Evolutionary conservation across 1,140 invertebrate genomes (phyloP), one percentile per base, ranked within the genome.

Genomic region (Ostrea denselamellosa): DNA sequence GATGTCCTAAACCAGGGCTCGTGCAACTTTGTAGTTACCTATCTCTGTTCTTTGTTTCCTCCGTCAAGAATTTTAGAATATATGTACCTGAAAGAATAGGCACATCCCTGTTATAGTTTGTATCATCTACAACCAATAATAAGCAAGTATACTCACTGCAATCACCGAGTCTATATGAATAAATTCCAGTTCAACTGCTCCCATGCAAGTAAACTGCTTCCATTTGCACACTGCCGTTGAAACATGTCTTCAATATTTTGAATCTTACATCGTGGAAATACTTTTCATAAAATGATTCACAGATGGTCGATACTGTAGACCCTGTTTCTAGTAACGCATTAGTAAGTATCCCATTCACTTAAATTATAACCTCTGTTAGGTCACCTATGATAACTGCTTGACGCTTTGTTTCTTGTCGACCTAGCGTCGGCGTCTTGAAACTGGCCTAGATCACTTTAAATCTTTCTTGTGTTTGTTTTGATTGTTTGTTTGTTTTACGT

Each of bases 251-350:
- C 62, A 7, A 89, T 22, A 3, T 56, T 84, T 19, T 82, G 65
- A n/a, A 88, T 44, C 4, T 65, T n/a, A 86, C 54, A 52, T 86
- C 25, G 34, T 77, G 53, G 3, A 88, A 65, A 81, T 88, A 22
- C 22, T 85, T 19, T 8, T 89, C 8, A 77, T 89, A 89, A 86
- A 86, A 89, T 17, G 65, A 51, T n/a, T 90, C 1, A 14, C 68
- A 56, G 2, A 90, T 85, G 8, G 86, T 84, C 17, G 85, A 87
- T 22, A 90, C 88, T 56, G 84, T 87, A 22, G 87, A 83, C 19
- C 88, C 90, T 44, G 88, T 89, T 19, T 90, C 88, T 34, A 87
- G 22, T 12, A 90, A 68, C n/a, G n/a, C n/a, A 25, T 12, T 87
- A n/a, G 56, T 25, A 56, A 14, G 8, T 51, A 82, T 85, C 4